These are phyloP conservation scores for Argyra leucocephala DNA, from an alignment of 2,888 invertebrate genomes.

Conservation along the genomic window DNA sequence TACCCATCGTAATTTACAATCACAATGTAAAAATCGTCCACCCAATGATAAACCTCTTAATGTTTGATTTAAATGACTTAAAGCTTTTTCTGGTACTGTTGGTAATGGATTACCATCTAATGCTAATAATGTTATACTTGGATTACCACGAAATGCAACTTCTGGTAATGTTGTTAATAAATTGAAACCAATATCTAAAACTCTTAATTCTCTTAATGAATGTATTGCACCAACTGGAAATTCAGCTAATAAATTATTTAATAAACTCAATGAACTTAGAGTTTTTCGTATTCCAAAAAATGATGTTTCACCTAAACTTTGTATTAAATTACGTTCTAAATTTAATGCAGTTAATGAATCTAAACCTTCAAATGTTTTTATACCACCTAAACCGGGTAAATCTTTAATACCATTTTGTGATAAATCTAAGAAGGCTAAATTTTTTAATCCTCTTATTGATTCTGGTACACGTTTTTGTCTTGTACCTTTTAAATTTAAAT, in stretches of 20 bases:
- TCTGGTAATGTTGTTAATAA: conserved; percentile 70
- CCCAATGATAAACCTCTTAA: conserved; percentile 78
- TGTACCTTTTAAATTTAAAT: conserved; percentile 81
- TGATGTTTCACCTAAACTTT: conserved; percentile 62
- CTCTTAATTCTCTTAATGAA: conserved; percentile 68
- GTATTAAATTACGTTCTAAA: conserved; percentile 78
- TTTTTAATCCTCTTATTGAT: conserved; percentile 64
- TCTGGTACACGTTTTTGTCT: conserved; percentile 69
- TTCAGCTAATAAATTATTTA: conserved; percentile 80
- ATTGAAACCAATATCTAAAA: conserved; percentile 87
- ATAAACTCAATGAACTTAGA: conserved; percentile 74
- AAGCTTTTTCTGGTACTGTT: conserved; percentile 70
- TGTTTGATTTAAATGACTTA: conserved; percentile 69
- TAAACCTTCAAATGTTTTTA: conserved; percentile 63
- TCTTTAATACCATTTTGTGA: conserved; percentile 80
- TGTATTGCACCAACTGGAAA: conserved; percentile 76
- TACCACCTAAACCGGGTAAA: conserved; percentile 61
- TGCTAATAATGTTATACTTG: conserved; percentile 75
- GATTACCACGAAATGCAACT: conserved; percentile 71
- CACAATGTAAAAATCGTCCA: conserved; percentile 78
- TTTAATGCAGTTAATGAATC: conserved; percentile 70
- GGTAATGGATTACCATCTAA: conserved; percentile 83
- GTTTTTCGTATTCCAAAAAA: conserved; percentile 72
- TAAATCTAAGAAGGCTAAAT: conserved; percentile 77
- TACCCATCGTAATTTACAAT: conserved; percentile 80